Evolutionary conservation across 2,888 invertebrate genomes (phyloP).

Genomic region (Agriopis leucophaearia): DNA sequence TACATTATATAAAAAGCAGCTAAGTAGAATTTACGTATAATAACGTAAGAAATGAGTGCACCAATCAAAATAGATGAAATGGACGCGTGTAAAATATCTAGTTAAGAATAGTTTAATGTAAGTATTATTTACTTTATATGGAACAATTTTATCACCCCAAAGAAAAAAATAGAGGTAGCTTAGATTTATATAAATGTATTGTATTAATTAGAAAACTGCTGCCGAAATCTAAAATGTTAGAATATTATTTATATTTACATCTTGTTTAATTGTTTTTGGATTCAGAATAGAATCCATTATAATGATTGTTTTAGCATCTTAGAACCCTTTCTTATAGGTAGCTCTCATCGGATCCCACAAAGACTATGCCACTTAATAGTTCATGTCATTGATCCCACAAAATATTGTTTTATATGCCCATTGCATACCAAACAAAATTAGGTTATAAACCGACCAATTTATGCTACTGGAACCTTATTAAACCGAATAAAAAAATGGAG

Average conservation of each 20-base stretch:
- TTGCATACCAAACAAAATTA: too few relatives aligned
- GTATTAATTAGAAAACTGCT: not conserved
- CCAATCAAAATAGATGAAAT: not conserved
- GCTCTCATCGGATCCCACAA: too few relatives aligned
- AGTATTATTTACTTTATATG: conserved; percentile 8
- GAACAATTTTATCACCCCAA: not conserved
- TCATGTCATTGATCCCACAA: too few relatives aligned
- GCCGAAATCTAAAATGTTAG: not conserved
- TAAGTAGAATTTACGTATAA: not conserved
- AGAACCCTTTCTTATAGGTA: not conserved
- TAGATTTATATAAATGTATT: not conserved
- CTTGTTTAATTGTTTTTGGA: not conserved
- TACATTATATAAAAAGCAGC: not conserved
- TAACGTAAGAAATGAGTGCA: not conserved
- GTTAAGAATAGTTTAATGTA: conserved; percentile 5
- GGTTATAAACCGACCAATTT: too few relatives aligned
- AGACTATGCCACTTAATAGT: too few relatives aligned
- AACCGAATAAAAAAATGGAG: too few relatives aligned
- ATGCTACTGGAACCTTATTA: too few relatives aligned
- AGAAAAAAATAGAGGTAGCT: not conserved
- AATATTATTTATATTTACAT: conserved; percentile 7
- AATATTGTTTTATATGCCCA: too few relatives aligned
- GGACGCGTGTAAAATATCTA: not conserved
- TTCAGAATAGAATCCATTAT: not conserved
- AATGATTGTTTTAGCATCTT: not conserved